Evolutionary conservation across 1,140 invertebrate species (phyloP).

Genomic region (Wiebesia pumilae): DNA sequence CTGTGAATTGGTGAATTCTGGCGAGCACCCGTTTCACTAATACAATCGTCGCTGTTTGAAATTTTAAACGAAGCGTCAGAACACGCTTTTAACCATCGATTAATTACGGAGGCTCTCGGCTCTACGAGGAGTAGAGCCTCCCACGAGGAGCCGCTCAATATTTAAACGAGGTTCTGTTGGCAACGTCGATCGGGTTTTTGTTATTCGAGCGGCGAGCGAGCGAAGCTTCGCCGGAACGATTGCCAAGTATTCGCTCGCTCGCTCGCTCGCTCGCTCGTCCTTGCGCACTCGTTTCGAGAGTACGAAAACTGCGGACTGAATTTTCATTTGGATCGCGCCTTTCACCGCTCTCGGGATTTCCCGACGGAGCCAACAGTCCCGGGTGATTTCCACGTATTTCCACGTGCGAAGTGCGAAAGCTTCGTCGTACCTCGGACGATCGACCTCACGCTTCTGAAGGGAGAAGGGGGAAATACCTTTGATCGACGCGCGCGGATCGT

Average conservation of each 20-base stretch:
- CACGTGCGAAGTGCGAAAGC: no score
- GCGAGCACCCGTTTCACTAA: neutral
- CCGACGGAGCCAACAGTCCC: neutral
- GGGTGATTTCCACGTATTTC: no score
- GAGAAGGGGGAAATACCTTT: neutral
- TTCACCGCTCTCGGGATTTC: neutral
- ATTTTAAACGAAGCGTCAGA: neutral
- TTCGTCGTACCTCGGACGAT: neutral
- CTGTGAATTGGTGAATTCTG: neutral
- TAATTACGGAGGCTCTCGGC: neutral
- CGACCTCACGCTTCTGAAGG: neutral
- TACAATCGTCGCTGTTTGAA: neutral
- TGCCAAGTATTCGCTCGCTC: neutral
- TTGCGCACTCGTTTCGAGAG: neutral
- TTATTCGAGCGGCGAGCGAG: neutral
- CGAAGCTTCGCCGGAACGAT: neutral
- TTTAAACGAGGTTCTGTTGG: neutral
- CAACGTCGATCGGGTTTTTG: neutral
- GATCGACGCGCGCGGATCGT: neutral
- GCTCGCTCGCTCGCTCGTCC: neutral
- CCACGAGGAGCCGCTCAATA: no score
- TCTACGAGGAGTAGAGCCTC: no score
- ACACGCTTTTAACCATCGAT: neutral
- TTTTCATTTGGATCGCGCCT: neutral
- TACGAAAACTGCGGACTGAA: no score